Evolutionary conservation across 2,888 invertebrate genomes (phyloP), one percentile per base, ranked within the genome.

Genomic region (Sarcophaga rosellei): DNA sequence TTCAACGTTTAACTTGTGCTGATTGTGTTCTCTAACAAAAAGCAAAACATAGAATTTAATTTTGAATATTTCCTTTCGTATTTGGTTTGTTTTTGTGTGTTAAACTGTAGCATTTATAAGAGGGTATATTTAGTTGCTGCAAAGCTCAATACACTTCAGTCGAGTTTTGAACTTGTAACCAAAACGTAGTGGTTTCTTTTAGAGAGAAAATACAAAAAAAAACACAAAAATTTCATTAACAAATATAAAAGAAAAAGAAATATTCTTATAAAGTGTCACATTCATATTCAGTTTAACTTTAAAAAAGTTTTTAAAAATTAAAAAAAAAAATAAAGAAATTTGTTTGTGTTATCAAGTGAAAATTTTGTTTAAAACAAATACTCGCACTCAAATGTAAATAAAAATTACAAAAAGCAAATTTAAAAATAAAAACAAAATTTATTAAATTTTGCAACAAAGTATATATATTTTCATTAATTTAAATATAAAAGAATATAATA

Each of bases 151-250:
- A 88, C 81, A 90, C 91, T 90, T 92, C 91, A 93, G 93, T 93
- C 93, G 93, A 93, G 93, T 93, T 92, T 92, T 91, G 91, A 92
- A 92, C 93, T 92, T 93, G 57, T 91, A 91, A 90, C 92, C 91
- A 90, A 53, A 53, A 91, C 73, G 70, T 70, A 68, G 84, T 75
- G 81, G 69, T 75, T 77, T 78, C 25, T 69, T 61, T 74, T 20
- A 35, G 66, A 72, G 73, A 78, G n/a, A n/a, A n/a, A n/a, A n/a
- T n/a, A n/a, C n/a, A 70, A n/a, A 8, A 23, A 70, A 74, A 53
- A 62, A 75, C 59, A 17, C 12, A 21, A 77, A 45, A 75, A 25
- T 63, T 63, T 44, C 15, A 59, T 44, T 69, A 47, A 17, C 44
- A 45, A 57, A 23, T 69, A 47, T n/a, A 17, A 44, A 45, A 57